Conservation (phyloP, 2,113 vertebrate genomes). For the Mellivora capensis region DNA sequence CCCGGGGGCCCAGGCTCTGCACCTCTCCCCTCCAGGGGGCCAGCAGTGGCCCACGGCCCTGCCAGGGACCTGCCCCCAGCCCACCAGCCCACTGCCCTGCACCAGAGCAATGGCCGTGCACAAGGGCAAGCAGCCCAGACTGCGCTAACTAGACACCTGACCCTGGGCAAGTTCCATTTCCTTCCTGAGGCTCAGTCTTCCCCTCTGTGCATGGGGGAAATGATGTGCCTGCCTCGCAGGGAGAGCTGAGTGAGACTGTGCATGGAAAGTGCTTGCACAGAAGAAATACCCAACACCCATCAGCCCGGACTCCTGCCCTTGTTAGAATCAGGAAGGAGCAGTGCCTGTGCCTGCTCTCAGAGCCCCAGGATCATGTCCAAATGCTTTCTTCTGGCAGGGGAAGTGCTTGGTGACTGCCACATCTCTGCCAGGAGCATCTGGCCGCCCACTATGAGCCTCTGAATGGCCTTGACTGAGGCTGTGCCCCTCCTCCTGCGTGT, state of each 20-base stretch:
- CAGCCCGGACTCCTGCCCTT: background rate
- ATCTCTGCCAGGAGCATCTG: background rate
- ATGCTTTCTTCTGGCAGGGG: accelerated
- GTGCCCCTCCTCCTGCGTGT: accelerated
- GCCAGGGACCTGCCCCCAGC: background rate
- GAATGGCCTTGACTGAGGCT: accelerated
- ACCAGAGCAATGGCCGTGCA: accelerated
- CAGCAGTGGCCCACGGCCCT: accelerated
- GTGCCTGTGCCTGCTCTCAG: accelerated
- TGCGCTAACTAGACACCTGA: background rate
- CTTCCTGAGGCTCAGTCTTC: background rate
- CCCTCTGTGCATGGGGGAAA: background rate
- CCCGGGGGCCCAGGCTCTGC: accelerated
- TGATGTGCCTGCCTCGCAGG: accelerated
- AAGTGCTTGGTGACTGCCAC: accelerated
- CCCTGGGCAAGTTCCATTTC: accelerated
- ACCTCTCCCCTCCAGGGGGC: background rate
- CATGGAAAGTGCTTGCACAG: accelerated
- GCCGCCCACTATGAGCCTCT: accelerated
- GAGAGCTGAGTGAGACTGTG: accelerated
- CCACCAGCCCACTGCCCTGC: background rate
- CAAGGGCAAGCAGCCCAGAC: background rate
- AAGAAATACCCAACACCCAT: accelerated
- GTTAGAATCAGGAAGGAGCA: background rate
- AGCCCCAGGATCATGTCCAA: accelerated